These are phyloP conservation scores for Drosophila hydei DNA, from an alignment of 1,140 invertebrate species.

Conservation along the genomic window DNA sequence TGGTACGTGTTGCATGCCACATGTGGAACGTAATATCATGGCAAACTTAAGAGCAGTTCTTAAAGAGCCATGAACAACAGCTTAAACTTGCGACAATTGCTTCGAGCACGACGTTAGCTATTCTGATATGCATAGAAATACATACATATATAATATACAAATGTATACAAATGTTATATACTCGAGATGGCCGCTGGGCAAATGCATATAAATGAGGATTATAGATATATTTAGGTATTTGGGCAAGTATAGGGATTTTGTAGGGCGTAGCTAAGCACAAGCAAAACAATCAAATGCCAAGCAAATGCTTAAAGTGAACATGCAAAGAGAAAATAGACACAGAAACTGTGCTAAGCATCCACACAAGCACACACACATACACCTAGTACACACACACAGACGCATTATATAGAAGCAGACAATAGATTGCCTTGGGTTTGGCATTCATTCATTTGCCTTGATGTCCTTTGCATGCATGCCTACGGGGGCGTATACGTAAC, in stretches of 20 bases:
- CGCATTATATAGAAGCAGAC: conserved; percentile 42
- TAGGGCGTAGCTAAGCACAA: conserved; percentile 36
- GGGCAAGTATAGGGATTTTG: conserved; percentile 8
- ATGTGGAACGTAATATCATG: conserved; percentile 53
- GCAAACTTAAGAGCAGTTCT: conserved; percentile 50
- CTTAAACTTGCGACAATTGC: conserved; percentile 23
- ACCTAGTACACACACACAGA: conserved; percentile 5
- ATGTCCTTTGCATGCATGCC: conserved; percentile 64
- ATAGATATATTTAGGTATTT: conserved; percentile 35
- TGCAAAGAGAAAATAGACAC: conserved; percentile 26
- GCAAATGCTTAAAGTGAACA: conserved; percentile 53
- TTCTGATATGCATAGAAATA: conserved; percentile 52
- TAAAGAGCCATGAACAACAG: conserved; percentile 35
- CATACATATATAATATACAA: conserved; percentile 44
- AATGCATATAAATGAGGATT: conserved; percentile 73
- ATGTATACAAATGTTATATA: conserved; percentile 25
- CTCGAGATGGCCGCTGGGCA: conserved; percentile 51
- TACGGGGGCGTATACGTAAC: conserved; percentile 72
- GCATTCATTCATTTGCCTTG: conserved; percentile 60
- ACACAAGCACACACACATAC: conserved; percentile 8
- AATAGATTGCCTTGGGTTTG: conserved; percentile 74
- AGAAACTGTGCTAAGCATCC: conserved; percentile 23
- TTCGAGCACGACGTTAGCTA: conserved; percentile 24
- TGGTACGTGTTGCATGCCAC: conserved; percentile 70
- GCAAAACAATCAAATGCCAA: conserved; percentile 74